Conservation (phyloP, 2,113 vertebrate species). For the Aldabrachelys gigantea region DNA sequence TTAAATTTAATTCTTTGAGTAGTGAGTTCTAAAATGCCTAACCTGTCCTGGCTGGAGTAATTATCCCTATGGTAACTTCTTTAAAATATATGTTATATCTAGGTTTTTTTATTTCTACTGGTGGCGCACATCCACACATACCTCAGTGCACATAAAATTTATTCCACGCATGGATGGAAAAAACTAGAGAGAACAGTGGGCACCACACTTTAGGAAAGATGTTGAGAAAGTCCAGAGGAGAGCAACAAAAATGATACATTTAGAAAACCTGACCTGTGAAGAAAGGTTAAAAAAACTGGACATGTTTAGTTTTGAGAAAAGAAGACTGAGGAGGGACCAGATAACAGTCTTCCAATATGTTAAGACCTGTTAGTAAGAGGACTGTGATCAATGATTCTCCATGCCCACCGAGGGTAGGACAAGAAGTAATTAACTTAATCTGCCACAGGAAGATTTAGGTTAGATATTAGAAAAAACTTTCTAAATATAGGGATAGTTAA, state of each 20-base stretch:
- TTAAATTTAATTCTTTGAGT: no score
- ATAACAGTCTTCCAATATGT: not conserved
- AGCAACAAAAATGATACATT: not conserved
- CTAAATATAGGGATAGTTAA: not conserved
- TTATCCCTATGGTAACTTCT: no score
- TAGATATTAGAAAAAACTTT: no score
- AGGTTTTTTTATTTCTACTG: no score
- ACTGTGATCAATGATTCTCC: not conserved
- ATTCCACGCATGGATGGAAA: no score
- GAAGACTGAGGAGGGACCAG: not conserved
- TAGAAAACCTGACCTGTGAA: not conserved
- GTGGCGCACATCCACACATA: no score
- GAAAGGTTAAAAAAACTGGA: not conserved
- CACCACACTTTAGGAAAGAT: not conserved
- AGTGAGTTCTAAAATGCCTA: no score
- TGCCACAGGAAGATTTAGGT: not conserved
- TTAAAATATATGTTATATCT: no score
- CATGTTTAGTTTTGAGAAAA: not conserved
- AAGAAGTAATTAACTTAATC: not conserved
- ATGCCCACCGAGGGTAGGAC: not conserved
- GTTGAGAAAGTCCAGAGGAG: not conserved
- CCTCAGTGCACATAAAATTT: no score
- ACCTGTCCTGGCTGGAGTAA: no score
- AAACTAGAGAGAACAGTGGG: not conserved
- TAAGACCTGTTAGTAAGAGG: not conserved